phyloP scores from a whole-genome alignment of 2,888 invertebrate genomes.

The Lagria hirta region DNA sequence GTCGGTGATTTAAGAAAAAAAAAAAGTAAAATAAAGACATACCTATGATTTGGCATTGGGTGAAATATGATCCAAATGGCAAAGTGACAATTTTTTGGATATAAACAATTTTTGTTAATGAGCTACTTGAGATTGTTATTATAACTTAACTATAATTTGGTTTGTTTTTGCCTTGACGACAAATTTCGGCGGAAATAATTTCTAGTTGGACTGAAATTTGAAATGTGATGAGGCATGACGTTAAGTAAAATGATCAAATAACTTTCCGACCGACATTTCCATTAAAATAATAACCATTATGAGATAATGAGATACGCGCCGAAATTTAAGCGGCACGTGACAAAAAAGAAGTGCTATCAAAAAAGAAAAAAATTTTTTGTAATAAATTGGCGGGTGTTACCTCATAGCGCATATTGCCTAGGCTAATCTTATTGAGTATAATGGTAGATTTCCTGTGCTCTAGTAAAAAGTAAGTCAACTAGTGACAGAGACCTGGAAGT shows the following conservation, averaged over 20 bases:
- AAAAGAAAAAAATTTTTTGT: no score
- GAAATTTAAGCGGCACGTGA: no score
- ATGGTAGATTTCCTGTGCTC: constrained; percentile 48
- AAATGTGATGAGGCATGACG: constrained; percentile 10
- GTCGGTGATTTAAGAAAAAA: no score
- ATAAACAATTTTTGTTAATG: no score
- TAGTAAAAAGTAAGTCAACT: constrained; percentile 40
- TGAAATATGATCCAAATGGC: no score
- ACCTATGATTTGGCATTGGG: no score
- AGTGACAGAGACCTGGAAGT: constrained; percentile 29
- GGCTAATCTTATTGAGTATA: constrained; percentile 46
- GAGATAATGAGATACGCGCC: constrained; percentile 18
- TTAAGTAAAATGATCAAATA: constrained; percentile 19
- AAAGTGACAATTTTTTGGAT: no score
- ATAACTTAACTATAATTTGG: no score
- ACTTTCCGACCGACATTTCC: constrained; percentile 20
- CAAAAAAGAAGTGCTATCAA: no score
- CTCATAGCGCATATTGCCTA: constrained; percentile 37
- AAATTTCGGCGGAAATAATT: constrained; percentile 21
- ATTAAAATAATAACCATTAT: constrained; percentile 14
- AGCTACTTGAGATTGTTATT: no score
- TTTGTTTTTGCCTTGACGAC: no score
- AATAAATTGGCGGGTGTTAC: constrained; percentile 38
- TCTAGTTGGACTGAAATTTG: constrained; percentile 11
- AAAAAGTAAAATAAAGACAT: no score